phyloP scores from a whole-genome alignment of 1,140 invertebrate genomes.

The Agrypnia vestita region DNA sequence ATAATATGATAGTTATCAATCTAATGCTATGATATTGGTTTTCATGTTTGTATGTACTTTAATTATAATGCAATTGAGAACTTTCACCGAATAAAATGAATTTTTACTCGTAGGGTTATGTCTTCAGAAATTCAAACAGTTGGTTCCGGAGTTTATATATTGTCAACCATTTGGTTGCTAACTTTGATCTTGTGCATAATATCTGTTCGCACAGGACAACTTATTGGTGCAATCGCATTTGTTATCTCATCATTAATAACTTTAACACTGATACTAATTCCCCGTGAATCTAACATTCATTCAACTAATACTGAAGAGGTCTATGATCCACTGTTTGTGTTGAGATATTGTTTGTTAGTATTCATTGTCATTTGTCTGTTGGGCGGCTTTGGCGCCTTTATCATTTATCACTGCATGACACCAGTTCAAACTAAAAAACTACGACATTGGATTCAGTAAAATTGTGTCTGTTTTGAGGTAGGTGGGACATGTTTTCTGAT shows the following conservation, averaged over 20 bases:
- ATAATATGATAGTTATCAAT: background rate
- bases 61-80: background rate
- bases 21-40: slow-evolving; percentile 8
- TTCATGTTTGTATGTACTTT: background rate
- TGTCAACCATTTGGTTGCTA: slow-evolving; percentile 66
- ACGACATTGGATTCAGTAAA: slow-evolving; percentile 63
- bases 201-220: slow-evolving; percentile 67
- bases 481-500: slow-evolving; percentile 5
- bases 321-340: slow-evolving; percentile 67
- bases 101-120: slow-evolving; percentile 39
- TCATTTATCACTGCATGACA: slow-evolving; percentile 65
- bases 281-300: slow-evolving; percentile 63
- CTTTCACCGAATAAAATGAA: background rate
- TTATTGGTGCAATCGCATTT: slow-evolving; percentile 65
- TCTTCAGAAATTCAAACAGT: slow-evolving; percentile 52
- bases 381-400: slow-evolving; percentile 63
- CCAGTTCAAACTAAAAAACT: slow-evolving; percentile 66
- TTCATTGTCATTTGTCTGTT: slow-evolving; percentile 64
- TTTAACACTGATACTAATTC: slow-evolving; percentile 64
- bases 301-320: slow-evolving; percentile 63
- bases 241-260: slow-evolving; percentile 64
- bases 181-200: slow-evolving; percentile 67
- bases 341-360: slow-evolving; percentile 64
- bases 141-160: slow-evolving; percentile 67
- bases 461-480: slow-evolving; percentile 45